Evolutionary conservation across 2,113 vertebrate genomes (phyloP), one percentile per base, ranked within the genome.

Genomic region (Diadophis punctatus): DNA sequence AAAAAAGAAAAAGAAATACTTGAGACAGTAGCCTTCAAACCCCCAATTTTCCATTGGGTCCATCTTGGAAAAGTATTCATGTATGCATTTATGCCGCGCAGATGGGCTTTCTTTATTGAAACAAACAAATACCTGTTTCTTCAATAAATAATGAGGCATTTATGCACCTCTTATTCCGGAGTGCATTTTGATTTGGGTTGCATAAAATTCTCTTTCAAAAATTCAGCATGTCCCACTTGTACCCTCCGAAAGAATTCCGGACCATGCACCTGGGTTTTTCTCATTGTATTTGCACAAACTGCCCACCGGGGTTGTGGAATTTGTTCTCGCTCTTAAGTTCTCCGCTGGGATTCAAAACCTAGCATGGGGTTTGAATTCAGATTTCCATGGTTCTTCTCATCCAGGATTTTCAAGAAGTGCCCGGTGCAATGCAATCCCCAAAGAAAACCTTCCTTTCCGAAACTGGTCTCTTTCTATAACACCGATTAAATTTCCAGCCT

Each of bases 391-490:
- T 23, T 80, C 27, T 23, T 80, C 27, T n/a, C 49, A 43, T 49
- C 52, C 52, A 80, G 74, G 74, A 39, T 90, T 94, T 94, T 91
- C 92, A 55, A 95, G 90, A 86, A 95, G 93, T 88, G 91, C 93
- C 96, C 94, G 93, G 96, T 96, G 94, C 95, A 94, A 92, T 95
- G 87, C n/a, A 90, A 80, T 53, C 63, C 39, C 9, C 94, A 95
- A 96, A 96, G 94, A 94, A 94, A 96, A 11, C 56, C 55, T 34
- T 86, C 46, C 46, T 80, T 80, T 43, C 34, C 34, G 0, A 80
- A 80, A 80, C 0, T 39, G n/a, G 34, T 39, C 34, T 39, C 8
- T 80, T 80, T 53, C 86, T 85, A 39, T 30, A 84, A 23, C 43
- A 56, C 16, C 16, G 18, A 89, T 55, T 34, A 86, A 27, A 55